These are phyloP conservation scores for Cossypha dichroa DNA, from an alignment of 2,797 vertebrate genomes.

Conservation along the genomic window DNA sequence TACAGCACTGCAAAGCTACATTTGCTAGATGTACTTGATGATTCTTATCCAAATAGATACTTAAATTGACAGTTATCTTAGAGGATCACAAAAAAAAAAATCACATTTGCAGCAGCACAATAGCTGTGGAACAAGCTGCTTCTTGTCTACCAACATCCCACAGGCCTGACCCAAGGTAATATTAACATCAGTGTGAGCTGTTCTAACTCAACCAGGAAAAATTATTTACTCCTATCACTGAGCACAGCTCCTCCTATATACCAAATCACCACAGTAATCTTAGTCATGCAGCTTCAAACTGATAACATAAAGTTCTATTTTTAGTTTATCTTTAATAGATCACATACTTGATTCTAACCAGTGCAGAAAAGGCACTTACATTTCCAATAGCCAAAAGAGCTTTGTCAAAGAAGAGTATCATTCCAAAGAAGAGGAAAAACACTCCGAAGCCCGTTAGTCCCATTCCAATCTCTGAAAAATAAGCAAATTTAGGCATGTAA, in stretches of 20 bases:
- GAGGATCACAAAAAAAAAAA: neutral
- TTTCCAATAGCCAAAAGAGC: slow-evolving; percentile 96
- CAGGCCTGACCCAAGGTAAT: neutral
- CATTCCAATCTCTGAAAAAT: slow-evolving; percentile 92
- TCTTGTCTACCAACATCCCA: neutral
- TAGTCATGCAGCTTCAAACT: neutral
- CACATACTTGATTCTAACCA: neutral
- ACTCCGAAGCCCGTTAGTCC: slow-evolving; percentile 95
- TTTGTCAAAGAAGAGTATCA: slow-evolving; percentile 99
- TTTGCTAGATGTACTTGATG: neutral
- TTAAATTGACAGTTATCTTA: neutral
- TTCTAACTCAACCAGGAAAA: neutral
- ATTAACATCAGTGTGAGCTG: neutral
- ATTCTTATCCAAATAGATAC: neutral
- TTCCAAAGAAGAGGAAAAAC: slow-evolving; percentile 97
- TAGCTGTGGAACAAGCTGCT: neutral
- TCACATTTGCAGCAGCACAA: neutral
- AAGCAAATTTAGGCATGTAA: neutral
- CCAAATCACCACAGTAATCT: neutral
- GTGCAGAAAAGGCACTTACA: slow-evolving; percentile 78
- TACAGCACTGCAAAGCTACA: neutral
- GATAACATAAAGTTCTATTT: neutral
- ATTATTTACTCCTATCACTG: neutral
- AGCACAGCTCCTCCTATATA: neutral
- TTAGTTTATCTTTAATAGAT: neutral